phyloP scores from a whole-genome alignment of 2,888 invertebrate genomes.

The Smittia sp. region DNA sequence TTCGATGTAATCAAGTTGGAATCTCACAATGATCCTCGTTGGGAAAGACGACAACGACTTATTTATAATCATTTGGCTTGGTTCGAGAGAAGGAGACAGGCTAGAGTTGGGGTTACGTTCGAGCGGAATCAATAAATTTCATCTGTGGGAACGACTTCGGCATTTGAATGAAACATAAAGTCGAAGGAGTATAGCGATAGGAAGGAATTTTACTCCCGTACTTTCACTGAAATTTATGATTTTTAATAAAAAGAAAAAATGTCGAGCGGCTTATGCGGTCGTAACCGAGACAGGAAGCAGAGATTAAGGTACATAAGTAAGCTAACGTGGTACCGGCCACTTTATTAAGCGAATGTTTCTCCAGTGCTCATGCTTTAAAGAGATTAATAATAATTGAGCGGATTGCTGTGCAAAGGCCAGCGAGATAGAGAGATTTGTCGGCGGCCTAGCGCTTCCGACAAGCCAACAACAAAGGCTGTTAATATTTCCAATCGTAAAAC shows the following conservation, averaged over 20 bases:
- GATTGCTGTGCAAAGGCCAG: not conserved
- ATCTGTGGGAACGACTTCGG: not conserved
- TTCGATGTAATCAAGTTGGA: not conserved
- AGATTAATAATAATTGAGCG: slow-evolving; percentile 6
- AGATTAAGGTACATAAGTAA: not conserved
- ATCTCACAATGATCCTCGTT: not conserved
- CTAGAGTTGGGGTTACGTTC: not conserved
- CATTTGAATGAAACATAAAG: not conserved
- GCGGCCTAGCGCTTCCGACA: not conserved
- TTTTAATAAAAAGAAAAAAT: slow-evolving; percentile 12
- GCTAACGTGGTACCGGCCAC: not conserved
- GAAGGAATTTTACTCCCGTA: not conserved
- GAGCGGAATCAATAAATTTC: not conserved
- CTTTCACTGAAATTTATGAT: slow-evolving; percentile 7
- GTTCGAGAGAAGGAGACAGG: too few relatives aligned
- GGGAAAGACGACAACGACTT: not conserved
- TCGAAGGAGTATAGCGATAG: not conserved
- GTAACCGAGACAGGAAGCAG: not conserved
- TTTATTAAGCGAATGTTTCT: not conserved
- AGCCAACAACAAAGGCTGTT: not conserved
- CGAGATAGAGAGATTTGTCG: not conserved
- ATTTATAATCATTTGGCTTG: not conserved
- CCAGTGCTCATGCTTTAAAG: not conserved
- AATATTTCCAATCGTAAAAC: slow-evolving; percentile 13
- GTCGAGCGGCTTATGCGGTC: not conserved